Evolutionary conservation across 1,140 invertebrate species (phyloP), one percentile per base, ranked within the genome.

Genomic region (Papilio aristodemus): DNA sequence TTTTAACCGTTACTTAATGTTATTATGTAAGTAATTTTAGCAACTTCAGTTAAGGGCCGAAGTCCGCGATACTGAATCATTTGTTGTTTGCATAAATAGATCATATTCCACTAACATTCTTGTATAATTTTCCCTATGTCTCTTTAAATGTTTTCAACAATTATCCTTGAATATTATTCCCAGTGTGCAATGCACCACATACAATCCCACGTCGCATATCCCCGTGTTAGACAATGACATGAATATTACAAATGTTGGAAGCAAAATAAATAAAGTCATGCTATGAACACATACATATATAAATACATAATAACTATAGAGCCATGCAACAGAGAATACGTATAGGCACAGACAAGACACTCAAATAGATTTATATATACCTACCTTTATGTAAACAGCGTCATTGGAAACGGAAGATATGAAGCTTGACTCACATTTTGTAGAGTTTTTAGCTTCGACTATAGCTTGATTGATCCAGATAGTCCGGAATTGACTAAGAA

Each of bases 311-410:
- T 14, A 66, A 13, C 27, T 32, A 32, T 10, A 13, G 17, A 17
- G 41, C 27, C 63, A 66, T 66, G 63, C 63, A 9, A 32, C 10
- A 38, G 14, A 66, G 36, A 50, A 43, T 50, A 66, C 22, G 25
- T 64, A 17, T 66, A 66, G 22, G 13, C 43, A 66, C 63, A 32
- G 62, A 66, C 22, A 66, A 46, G 41, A 19, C 13, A 41, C 19
- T 43, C 27, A 32, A 46, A 32, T 19, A 66, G 39, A 9, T 43
- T 13, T 50, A 14, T 10, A 50, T 36, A 36, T 59, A 46, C 63
- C 63, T 66, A 66, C 63, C 63, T 66, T 66, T 66, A 13, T 50
- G 41, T 1, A 66, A 41, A 50, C 41, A 66, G 63, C 63, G 13
- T 50, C 57, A 32, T 59, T 43, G 39, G 3, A 46, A 64, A 64